These are phyloP conservation scores for Zoanthus sociatus DNA, from an alignment of 92 coral and sea anemone genomes.

Conservation along the genomic window DNA sequence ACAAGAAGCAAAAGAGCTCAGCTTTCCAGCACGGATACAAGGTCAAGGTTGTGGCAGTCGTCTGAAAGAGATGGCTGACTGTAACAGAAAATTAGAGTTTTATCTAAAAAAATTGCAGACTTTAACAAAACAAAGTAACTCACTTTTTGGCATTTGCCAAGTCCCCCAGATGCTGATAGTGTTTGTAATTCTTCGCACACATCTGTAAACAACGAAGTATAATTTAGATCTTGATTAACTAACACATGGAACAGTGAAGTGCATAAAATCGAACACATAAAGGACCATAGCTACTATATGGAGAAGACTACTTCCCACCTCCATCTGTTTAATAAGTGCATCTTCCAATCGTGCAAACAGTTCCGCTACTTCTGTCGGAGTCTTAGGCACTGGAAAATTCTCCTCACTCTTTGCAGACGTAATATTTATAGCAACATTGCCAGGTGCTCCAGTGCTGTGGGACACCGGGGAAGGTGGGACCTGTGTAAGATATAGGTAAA, in stretches of 20 bases:
- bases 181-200: conserved; percentile 88
- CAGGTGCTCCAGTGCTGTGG: conserved; percentile 61
- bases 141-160: conserved; percentile 88
- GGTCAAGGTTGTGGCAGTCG: no score
- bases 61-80: no score
- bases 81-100: no score
- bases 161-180: conserved; percentile 93
- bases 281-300: background rate
- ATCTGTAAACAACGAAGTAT: conserved; percentile 59
- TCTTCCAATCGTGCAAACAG: conserved; percentile 95
- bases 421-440: conserved; percentile 48
- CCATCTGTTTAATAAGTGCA: conserved; percentile 90
- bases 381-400: conserved; percentile 73
- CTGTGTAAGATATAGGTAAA: conserved; percentile 19
- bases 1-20: no score
- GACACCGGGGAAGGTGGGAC: conserved; percentile 78
- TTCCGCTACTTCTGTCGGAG: conserved; percentile 86
- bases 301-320: conserved; percentile 55
- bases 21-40: no score
- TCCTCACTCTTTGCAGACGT: conserved; percentile 68
- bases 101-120: background rate
- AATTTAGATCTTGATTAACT: background rate
- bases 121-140: conserved; percentile 13
- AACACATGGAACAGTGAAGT: background rate
- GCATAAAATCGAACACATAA: background rate